phyloP scores from a whole-genome alignment of 1,140 invertebrate genomes.

The Leptestheria dahalacensis region DNA sequence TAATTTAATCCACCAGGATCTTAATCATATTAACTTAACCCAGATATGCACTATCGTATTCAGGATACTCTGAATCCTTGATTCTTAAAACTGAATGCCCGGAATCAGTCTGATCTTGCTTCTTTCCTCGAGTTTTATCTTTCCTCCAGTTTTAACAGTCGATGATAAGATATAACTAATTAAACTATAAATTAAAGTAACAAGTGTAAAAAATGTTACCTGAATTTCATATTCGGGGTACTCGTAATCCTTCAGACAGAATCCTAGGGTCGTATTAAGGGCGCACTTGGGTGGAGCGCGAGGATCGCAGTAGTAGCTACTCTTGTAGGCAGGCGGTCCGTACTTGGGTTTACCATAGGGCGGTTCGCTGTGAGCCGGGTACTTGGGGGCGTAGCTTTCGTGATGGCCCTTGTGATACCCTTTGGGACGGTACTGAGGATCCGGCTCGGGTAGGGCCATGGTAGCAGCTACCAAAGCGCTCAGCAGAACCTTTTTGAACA shows the following conservation, averaged over 20 bases:
- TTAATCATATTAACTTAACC: too few species aligned
- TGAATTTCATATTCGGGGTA: constrained; percentile 22
- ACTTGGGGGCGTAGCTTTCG: constrained; percentile 14
- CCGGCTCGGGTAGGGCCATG: constrained; percentile 5
- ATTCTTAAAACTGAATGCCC: too few species aligned
- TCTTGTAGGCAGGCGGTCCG: constrained; percentile 7
- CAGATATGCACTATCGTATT: too few species aligned
- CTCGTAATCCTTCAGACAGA: constrained; percentile 20
- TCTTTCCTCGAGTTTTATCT: too few species aligned
- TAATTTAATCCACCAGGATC: too few species aligned
- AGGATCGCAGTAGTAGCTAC: constrained; percentile 13
- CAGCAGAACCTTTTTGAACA: neutral
- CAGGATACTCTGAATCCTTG: too few species aligned
- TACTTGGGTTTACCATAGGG: constrained; percentile 2
- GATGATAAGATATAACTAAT: too few species aligned
- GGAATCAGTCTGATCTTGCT: too few species aligned
- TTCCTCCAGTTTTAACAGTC: too few species aligned
- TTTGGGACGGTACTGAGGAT: constrained; percentile 6
- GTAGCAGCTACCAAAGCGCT: neutral
- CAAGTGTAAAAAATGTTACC: neutral
- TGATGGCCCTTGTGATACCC: constrained; percentile 1
- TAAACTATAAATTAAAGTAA: neutral
- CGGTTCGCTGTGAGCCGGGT: constrained; percentile 16
- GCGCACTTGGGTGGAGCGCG: constrained; percentile 19
- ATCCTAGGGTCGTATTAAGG: constrained; percentile 15